Evolutionary conservation across 2,888 invertebrate species (phyloP).

Genomic region (Lasioglossum villosulum): DNA sequence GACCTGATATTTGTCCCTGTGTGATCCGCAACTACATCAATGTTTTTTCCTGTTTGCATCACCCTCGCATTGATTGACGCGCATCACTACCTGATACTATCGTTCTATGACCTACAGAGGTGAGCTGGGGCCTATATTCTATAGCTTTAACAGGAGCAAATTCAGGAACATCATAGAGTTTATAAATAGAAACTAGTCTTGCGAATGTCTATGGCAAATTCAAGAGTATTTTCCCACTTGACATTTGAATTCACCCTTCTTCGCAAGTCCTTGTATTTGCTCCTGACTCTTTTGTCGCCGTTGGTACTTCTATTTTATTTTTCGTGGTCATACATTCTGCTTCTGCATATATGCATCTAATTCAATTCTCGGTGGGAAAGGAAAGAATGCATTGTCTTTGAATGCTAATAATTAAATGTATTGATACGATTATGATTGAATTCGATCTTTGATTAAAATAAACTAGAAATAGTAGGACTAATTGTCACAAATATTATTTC

Average conservation of each 20-base stretch:
- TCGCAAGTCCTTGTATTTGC: slow-evolving; percentile 65
- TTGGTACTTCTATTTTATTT: slow-evolving; percentile 1
- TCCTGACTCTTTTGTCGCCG: slow-evolving; percentile 48
- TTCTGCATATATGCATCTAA: slow-evolving; percentile 33
- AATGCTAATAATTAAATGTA: slow-evolving; percentile 14
- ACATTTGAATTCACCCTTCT: slow-evolving; percentile 10
- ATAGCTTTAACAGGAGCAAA: slow-evolving; percentile 78
- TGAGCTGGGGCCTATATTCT: slow-evolving; percentile 82
- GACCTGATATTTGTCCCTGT: slow-evolving; percentile 54
- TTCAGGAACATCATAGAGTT: slow-evolving; percentile 66
- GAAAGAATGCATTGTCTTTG: slow-evolving; percentile 18
- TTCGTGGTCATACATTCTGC: slow-evolving; percentile 19
- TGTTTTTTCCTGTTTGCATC: slow-evolving; percentile 84
- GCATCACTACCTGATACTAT: slow-evolving; percentile 83
- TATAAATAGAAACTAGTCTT: not conserved
- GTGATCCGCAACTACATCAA: slow-evolving; percentile 81
- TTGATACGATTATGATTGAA: not conserved
- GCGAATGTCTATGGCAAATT: not conserved
- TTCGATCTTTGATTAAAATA: not conserved
- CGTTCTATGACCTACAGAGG: slow-evolving; percentile 84
- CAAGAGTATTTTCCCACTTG: not conserved
- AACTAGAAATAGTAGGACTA: not conserved
- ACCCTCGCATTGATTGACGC: slow-evolving; percentile 83
- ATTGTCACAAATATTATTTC: not conserved
- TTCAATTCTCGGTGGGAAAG: not conserved